These are phyloP conservation scores for Epinephelus cyanopodus DNA, from an alignment of 2,113 vertebrate genomes.

Conservation along the genomic window DNA sequence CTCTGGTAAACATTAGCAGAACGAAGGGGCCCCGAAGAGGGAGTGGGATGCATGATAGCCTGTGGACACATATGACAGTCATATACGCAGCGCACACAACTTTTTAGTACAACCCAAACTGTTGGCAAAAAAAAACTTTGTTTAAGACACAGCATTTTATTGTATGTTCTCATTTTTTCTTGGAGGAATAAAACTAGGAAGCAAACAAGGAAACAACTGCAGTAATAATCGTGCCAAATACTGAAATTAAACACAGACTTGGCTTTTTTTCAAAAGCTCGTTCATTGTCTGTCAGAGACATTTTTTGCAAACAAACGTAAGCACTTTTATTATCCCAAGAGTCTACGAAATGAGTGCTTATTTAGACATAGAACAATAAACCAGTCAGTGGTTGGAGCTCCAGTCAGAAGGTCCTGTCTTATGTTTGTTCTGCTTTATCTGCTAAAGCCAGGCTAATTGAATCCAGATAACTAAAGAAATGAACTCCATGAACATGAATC, in stretches of 20 bases:
- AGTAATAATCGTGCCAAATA: conserved; percentile 44
- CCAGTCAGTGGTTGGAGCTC: conserved; percentile 47
- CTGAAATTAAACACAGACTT: conserved; percentile 60
- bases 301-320: conserved; percentile 57
- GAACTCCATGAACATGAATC: conserved; percentile 32
- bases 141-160: conserved; percentile 2
- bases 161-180: conserved; percentile 18
- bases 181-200: conserved; percentile 30
- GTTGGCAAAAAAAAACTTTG: background rate
- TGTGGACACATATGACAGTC: conserved; percentile 45
- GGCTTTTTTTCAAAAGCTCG: conserved; percentile 44
- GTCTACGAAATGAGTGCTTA: conserved; percentile 52
- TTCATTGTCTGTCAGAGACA: conserved; percentile 33
- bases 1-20: conserved; percentile 83
- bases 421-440: conserved; percentile 62
- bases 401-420: conserved; percentile 30
- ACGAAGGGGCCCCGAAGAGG: conserved; percentile 82
- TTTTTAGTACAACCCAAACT: background rate
- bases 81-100: conserved; percentile 35
- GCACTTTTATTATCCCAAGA: conserved; percentile 45
- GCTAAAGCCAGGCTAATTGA: conserved; percentile 60
- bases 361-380: conserved; percentile 67
- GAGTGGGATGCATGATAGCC: conserved; percentile 57
- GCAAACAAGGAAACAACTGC: conserved; percentile 45
- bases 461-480: conserved; percentile 60